These are phyloP conservation scores for Heliconius melpomene DNA, from an alignment of 1,140 invertebrate species.

Conservation along the genomic window DNA sequence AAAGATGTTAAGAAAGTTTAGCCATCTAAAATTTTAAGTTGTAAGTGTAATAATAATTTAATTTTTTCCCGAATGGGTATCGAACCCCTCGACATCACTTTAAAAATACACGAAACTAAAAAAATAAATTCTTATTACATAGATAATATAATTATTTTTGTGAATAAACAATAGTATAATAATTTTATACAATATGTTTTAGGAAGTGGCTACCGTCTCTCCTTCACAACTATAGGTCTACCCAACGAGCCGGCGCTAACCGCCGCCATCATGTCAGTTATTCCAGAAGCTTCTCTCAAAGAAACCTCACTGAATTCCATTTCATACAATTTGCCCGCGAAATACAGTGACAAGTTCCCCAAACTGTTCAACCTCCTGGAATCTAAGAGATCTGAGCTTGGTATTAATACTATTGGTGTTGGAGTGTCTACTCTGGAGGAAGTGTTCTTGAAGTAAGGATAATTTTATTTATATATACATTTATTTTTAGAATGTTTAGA, in stretches of 20 bases:
- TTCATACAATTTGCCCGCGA: slow-evolving; percentile 59
- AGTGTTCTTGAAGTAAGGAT: slow-evolving; percentile 89
- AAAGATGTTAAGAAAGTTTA: too few relatives aligned
- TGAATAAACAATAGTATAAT: too few relatives aligned
- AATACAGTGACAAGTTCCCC: slow-evolving; percentile 73
- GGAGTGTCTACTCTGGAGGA: slow-evolving; percentile 93
- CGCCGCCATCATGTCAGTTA: slow-evolving; percentile 39
- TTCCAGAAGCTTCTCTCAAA: slow-evolving; percentile 55
- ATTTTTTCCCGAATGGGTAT: too few relatives aligned
- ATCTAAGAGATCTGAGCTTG: slow-evolving; percentile 80
- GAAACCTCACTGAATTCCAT: slow-evolving; percentile 55
- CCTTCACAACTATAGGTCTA: slow-evolving; percentile 51
- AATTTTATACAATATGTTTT: slow-evolving; percentile 9
- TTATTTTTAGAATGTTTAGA: too few relatives aligned
- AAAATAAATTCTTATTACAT: too few relatives aligned
- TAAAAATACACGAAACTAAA: too few relatives aligned
- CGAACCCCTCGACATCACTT: too few relatives aligned
- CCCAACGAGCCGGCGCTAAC: slow-evolving; percentile 53
- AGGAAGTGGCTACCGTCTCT: slow-evolving; percentile 69
- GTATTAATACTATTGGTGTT: slow-evolving; percentile 88
- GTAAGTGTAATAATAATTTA: too few relatives aligned
- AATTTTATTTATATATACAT: slow-evolving; percentile 4
- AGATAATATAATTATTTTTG: too few relatives aligned
- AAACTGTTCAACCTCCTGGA: slow-evolving; percentile 86
- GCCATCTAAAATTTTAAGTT: too few relatives aligned